Evolutionary conservation across 2,113 vertebrate genomes (phyloP), one percentile per base, ranked within the genome.

Genomic region (Sebastes schlegelii): DNA sequence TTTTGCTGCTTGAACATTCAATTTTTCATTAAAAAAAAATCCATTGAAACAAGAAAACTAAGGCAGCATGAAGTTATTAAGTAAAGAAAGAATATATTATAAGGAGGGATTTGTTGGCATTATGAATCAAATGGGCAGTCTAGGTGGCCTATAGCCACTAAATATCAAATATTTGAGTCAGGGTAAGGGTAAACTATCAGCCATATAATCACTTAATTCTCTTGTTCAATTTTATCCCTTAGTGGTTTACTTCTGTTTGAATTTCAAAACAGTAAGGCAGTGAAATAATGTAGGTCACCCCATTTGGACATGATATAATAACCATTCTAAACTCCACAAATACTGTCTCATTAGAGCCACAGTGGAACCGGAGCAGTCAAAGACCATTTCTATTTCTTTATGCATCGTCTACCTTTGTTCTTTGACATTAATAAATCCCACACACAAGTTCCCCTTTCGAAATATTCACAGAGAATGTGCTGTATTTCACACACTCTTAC

Each of bases 201-300:
- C 9, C 21, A 57, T 5, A 34, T 43, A 19, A 45, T 49, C 4
- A 21, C 34, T 64, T 40, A 14, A 8, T 65, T 69, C 2, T 54
- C 40, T 21, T 66, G 6, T 67, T 71, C 57, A 73, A 42, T n/a
- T 57, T 68, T 3, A 48, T 72, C 49, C 21, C 26, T 76, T 80
- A 63, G 73, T 72, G 70, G 63, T 88, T 65, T 72, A 72, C 57
- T 76, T 82, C 70, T 43, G 52, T 60, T 74, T 71, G 13, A 82
- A 71, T 80, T 52, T 26, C 46, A 57, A 63, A 89, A 79, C 42
- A 63, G 67, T 49, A 43, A 17, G 46, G 49, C 43, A 65, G 17
- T 74, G 26, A 40, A 62, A 78, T 42, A 75, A 78, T 60, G 54
- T 72, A 87, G 84, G 73, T 78, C 57, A 43, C 46, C 51, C 4